Percentiles rank a stretch among this genome's conserved stretches.
phyloP scores from a whole-genome alignment of 2,113 vertebrate species.

The Periophthalmodon schlosseri region DNA sequence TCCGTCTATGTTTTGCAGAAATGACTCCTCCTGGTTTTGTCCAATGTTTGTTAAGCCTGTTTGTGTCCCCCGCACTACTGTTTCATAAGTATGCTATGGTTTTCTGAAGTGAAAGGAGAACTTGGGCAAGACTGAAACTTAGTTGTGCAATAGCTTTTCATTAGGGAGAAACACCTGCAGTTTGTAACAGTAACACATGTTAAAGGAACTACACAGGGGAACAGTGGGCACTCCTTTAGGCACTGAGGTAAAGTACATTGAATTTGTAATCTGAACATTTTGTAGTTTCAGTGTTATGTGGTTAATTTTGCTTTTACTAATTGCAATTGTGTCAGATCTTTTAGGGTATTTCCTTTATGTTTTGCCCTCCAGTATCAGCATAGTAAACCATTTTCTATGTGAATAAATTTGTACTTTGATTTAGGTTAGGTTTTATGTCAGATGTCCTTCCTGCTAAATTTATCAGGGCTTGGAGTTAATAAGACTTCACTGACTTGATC shows the following conservation, averaged over 20 bases:
- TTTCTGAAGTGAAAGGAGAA: constrained; percentile 84
- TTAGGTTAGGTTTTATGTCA: too few species aligned
- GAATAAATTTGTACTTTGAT: too few species aligned
- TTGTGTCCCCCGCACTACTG: constrained; percentile 53
- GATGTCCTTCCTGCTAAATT: too few species aligned
- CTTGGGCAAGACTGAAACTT: constrained; percentile 79
- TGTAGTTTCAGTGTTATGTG: neutral
- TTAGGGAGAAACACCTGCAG: constrained; percentile 46
- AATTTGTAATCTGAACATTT: neutral
- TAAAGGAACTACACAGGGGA: constrained; percentile 35
- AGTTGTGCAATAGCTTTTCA: constrained; percentile 62
- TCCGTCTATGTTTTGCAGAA: constrained; percentile 44
- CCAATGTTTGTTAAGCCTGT: constrained; percentile 59
- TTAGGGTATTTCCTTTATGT: too few species aligned
- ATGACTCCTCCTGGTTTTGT: constrained; percentile 55
- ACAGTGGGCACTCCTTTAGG: constrained; percentile 1
- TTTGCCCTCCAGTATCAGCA: too few species aligned
- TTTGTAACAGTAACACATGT: constrained; percentile 17
- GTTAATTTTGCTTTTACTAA: neutral
- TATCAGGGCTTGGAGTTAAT: too few species aligned
- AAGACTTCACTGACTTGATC: too few species aligned
- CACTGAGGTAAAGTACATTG: constrained; percentile 50
- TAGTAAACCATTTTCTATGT: too few species aligned
- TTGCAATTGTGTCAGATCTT: too few species aligned
- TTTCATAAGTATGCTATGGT: constrained; percentile 74